Conservation (phyloP, 2,888 invertebrate species). For the Vandiemenella viatica region DNA sequence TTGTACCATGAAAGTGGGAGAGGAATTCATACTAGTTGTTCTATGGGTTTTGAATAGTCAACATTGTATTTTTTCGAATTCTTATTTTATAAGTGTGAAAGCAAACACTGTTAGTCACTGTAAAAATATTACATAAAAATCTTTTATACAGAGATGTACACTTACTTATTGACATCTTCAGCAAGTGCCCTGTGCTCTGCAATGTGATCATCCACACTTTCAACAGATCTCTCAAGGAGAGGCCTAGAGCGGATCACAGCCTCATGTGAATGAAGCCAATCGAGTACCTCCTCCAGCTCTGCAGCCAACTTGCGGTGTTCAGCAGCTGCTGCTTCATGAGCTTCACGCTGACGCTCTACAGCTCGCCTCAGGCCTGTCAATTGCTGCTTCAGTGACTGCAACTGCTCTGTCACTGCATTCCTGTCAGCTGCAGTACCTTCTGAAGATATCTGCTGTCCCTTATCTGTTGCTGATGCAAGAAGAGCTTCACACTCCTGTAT, state of each 20-base stretch:
- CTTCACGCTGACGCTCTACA: constrained; percentile 73
- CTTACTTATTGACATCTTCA: background rate
- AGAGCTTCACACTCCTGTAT: constrained; percentile 84
- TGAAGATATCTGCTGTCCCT: constrained; percentile 82
- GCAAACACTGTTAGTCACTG: no score
- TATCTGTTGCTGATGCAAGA: constrained; percentile 73
- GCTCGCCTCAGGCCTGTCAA: constrained; percentile 59
- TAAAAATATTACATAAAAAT: no score
- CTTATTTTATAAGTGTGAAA: no score
- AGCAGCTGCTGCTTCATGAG: constrained; percentile 74
- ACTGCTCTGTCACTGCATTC: constrained; percentile 72
- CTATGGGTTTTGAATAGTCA: no score
- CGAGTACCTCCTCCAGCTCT: constrained; percentile 67
- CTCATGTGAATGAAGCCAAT: constrained; percentile 72
- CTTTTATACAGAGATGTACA: no score
- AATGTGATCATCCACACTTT: constrained; percentile 68
- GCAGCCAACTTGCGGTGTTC: constrained; percentile 73
- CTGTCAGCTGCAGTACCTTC: constrained; percentile 79
- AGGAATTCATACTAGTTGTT: no score
- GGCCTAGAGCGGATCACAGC: constrained; percentile 69
- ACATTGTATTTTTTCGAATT: no score
- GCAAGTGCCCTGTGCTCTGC: constrained; percentile 47
- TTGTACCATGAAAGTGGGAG: no score
- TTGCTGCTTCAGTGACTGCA: constrained; percentile 76
- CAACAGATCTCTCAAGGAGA: constrained; percentile 57